Evolutionary conservation across 2,113 vertebrate species (phyloP).

Genomic region (Carassius carassius): DNA sequence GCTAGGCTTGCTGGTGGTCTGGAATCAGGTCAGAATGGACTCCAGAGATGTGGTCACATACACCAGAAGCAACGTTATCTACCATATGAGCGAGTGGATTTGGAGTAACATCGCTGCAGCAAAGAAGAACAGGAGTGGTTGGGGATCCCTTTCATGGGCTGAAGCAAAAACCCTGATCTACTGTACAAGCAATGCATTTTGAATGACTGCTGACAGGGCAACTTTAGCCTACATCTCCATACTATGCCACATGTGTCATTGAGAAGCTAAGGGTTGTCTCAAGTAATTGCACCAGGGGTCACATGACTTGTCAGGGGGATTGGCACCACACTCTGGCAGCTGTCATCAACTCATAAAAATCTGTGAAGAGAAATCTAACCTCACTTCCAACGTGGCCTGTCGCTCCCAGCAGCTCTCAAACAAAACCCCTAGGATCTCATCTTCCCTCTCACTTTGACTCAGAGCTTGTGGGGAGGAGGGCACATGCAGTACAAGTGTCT

Average conservation of each 20-base stretch:
- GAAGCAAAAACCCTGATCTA: neutral
- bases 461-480: neutral
- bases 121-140: constrained; percentile 4
- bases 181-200: constrained; percentile 4
- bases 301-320: constrained; percentile 59
- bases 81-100: neutral
- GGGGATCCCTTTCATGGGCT: neutral
- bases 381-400: neutral
- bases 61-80: neutral
- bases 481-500: neutral
- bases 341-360: constrained; percentile 67
- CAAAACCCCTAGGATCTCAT: constrained; percentile 41
- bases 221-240: constrained; percentile 31
- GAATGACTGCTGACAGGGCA: constrained; percentile 29
- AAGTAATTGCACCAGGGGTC: constrained; percentile 59
- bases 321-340: constrained; percentile 65
- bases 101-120: neutral
- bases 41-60: constrained; percentile 35
- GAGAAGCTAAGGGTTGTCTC: constrained; percentile 23
- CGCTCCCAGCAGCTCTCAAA: constrained; percentile 43
- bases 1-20: constrained; percentile 6
- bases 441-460: constrained; percentile 20
- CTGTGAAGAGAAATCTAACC: constrained; percentile 67
- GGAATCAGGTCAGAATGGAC: constrained; percentile 46
- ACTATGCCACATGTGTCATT: constrained; percentile 38